A percentile compares a stretch with the other conserved stretches of the same genome.
Evolutionary conservation across 1,140 invertebrate species (phyloP).

Genomic region (Neuroterus valhalla): DNA sequence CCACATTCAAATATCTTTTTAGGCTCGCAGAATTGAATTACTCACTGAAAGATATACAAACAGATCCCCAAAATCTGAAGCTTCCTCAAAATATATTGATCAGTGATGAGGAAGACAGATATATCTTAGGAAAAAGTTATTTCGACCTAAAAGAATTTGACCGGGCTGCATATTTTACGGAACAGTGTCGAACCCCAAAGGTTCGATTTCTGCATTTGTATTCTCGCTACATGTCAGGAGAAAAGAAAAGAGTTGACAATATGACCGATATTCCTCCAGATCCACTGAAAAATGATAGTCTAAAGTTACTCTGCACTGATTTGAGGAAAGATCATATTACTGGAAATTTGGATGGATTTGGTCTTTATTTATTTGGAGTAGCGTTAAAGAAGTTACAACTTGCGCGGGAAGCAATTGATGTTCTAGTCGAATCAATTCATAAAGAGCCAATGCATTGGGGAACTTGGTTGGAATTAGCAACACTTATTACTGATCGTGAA

Average conservation of each 20-base stretch:
- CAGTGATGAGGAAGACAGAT: conserved; percentile 79
- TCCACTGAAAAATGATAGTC: conserved; percentile 76
- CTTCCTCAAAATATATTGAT: conserved; percentile 65
- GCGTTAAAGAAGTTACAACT: conserved; percentile 92
- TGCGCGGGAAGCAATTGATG: conserved; percentile 82
- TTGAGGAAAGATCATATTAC: conserved; percentile 78
- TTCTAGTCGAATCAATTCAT: conserved; percentile 86
- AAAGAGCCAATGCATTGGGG: conserved; percentile 92
- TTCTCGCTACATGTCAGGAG: conserved; percentile 89
- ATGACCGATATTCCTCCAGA: conserved; percentile 84
- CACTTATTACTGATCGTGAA: conserved; percentile 87
- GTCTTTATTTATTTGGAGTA: conserved; percentile 93
- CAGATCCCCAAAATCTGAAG: conserved; percentile 69
- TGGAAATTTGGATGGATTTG: conserved; percentile 88
- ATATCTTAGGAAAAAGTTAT: conserved; percentile 89
- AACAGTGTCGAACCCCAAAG: conserved; percentile 81
- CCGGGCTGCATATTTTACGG: conserved; percentile 89
- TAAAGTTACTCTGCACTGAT: conserved; percentile 77
- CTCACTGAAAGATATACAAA: conserved; percentile 81
- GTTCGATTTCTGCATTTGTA: conserved; percentile 89
- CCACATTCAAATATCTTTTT: conserved; percentile 42
- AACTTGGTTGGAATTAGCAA: conserved; percentile 94
- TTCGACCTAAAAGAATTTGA: conserved; percentile 96
- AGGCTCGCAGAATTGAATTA: conserved; percentile 89
- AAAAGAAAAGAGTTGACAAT: conserved; percentile 91